These are phyloP conservation scores for Musca vetustissima DNA, from an alignment of 1,140 invertebrate species.

Conservation along the genomic window DNA sequence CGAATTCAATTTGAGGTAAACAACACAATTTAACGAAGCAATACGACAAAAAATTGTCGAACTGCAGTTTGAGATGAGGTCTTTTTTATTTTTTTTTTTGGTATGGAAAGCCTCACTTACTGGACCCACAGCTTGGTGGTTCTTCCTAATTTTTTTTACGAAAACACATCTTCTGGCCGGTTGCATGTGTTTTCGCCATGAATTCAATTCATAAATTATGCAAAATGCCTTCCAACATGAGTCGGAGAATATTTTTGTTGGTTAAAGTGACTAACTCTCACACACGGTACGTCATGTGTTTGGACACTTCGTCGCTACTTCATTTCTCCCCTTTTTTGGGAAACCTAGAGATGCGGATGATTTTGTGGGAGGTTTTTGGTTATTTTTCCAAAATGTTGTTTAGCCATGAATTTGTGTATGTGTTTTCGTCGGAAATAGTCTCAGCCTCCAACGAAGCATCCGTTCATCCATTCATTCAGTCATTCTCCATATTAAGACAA, in stretches of 20 bases:
- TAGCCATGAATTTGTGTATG: background rate
- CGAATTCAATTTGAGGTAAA: background rate
- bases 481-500: slow-evolving; percentile 15
- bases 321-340: no score
- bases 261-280: background rate
- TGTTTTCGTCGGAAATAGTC: background rate
- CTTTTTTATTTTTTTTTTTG: background rate
- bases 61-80: slow-evolving; percentile 3
- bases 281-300: background rate
- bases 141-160: no score
- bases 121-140: no score
- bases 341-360: no score
- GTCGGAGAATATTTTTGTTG: background rate
- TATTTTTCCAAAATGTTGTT: background rate
- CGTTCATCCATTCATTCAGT: background rate
- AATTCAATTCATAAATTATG: slow-evolving; percentile 22
- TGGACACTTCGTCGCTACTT: no score
- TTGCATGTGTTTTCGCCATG: slow-evolving; percentile 11
- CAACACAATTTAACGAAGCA: slow-evolving; percentile 11
- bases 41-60: background rate
- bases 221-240: background rate
- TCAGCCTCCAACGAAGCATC: background rate
- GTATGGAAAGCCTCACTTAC: no score
- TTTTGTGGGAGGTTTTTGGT: no score
- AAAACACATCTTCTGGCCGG: no score